These are phyloP conservation scores for Pemphigus obesinymphae DNA, from an alignment of 1,140 invertebrate genomes.

Conservation along the genomic window DNA sequence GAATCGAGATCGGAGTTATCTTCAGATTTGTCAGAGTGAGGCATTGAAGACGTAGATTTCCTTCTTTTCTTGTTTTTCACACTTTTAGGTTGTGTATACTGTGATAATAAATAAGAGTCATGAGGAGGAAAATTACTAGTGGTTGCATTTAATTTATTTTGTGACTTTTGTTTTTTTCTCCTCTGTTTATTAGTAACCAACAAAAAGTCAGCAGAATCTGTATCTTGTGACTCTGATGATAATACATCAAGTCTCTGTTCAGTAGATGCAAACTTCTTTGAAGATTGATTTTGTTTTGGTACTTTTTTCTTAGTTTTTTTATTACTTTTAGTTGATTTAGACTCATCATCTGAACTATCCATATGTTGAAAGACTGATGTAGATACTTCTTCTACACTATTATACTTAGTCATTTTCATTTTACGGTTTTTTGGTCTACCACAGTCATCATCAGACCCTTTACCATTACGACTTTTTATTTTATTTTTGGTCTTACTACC, in stretches of 20 bases:
- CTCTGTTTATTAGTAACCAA: slow-evolving; percentile 34
- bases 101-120: slow-evolving; percentile 33
- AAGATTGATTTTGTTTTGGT: slow-evolving; percentile 24
- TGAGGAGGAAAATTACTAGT: slow-evolving; percentile 37
- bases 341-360: slow-evolving; percentile 32
- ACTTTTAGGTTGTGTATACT: slow-evolving; percentile 36
- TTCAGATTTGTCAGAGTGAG: slow-evolving; percentile 66
- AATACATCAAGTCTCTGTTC: slow-evolving; percentile 30
- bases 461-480: slow-evolving; percentile 32
- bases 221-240: slow-evolving; percentile 32
- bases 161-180: slow-evolving; percentile 37
- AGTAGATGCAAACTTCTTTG: slow-evolving; percentile 35
- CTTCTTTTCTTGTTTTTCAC: slow-evolving; percentile 47
- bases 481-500: slow-evolving; percentile 17
- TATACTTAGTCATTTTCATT: slow-evolving; percentile 30
- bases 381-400: slow-evolving; percentile 40
- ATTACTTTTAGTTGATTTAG: slow-evolving; percentile 31
- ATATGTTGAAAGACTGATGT: slow-evolving; percentile 33
- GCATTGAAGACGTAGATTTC: slow-evolving; percentile 59
- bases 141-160: slow-evolving; percentile 29
- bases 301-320: slow-evolving; percentile 34
- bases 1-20: slow-evolving; percentile 68
- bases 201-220: slow-evolving; percentile 30
- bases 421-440: slow-evolving; percentile 9
- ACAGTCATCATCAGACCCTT: slow-evolving; percentile 36